phyloP scores from a whole-genome alignment of 1,140 invertebrate genomes.

The Sinella curviseta region DNA sequence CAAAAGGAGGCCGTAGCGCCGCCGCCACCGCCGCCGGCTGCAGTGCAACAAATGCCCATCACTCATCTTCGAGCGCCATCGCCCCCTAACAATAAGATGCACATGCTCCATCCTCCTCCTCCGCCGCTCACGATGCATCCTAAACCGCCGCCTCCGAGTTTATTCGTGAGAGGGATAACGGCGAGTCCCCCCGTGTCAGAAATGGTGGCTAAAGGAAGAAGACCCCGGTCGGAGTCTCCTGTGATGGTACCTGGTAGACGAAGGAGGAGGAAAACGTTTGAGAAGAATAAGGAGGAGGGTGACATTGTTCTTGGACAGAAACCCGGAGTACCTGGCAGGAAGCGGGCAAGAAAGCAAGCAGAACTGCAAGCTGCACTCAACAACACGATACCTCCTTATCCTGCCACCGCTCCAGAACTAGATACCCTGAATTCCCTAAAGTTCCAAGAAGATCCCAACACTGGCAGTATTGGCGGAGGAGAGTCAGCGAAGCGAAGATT shows the following conservation, averaged over 20 bases:
- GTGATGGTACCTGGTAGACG: neutral
- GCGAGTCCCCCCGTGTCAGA: constrained; percentile 48
- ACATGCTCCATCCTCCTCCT: constrained; percentile 42
- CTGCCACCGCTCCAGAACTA: neutral
- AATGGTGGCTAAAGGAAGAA: constrained; percentile 52
- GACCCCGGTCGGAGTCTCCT: constrained; percentile 51
- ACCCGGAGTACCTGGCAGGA: neutral
- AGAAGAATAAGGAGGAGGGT: neutral
- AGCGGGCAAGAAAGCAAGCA: neutral
- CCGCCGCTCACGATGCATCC: constrained; percentile 30
- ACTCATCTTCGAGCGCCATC: constrained; percentile 35
- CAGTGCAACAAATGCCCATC: constrained; percentile 16
- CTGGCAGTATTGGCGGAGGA: neutral
- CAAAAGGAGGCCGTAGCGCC: neutral
- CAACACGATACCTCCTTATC: neutral
- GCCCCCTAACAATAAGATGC: constrained; percentile 41
- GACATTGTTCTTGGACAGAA: neutral
- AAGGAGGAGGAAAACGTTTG: neutral
- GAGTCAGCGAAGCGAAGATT: neutral
- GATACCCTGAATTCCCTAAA: neutral
- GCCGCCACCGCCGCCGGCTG: neutral
- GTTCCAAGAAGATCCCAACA: neutral
- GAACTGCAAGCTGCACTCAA: neutral
- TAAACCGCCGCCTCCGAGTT: constrained; percentile 39
- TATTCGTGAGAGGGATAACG: neutral